phyloP scores from a whole-genome alignment of 35 echinoderm and acorn worm species.

The Ophiothrix spiculata region DNA sequence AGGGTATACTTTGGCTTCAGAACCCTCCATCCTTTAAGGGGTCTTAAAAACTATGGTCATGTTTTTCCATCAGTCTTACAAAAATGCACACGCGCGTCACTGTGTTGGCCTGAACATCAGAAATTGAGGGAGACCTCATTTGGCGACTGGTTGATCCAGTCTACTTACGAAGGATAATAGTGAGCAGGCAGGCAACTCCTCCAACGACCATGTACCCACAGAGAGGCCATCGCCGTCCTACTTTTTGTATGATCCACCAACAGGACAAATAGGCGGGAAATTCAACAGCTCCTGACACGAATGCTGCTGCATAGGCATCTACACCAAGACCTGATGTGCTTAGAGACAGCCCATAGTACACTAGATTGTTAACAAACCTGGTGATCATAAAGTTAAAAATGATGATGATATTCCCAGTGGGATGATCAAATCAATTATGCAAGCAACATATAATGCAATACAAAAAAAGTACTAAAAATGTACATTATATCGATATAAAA shows the following conservation, averaged over 20 bases:
- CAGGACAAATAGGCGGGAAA: conserved; percentile 45
- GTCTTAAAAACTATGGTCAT: too few relatives aligned
- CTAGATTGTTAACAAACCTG: conserved; percentile 57
- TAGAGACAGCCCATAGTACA: conserved; percentile 58
- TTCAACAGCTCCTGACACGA: conserved; percentile 50
- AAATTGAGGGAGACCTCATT: too few relatives aligned
- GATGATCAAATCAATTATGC: too few relatives aligned
- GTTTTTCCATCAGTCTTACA: too few relatives aligned
- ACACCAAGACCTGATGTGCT: conserved; percentile 51
- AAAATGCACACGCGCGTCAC: too few relatives aligned
- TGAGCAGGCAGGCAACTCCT: conserved; percentile 37
- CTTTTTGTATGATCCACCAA: conserved; percentile 19
- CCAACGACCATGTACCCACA: conserved; percentile 21
- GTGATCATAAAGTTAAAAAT: neutral
- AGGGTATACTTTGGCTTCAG: too few relatives aligned
- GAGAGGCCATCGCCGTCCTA: conserved; percentile 24
- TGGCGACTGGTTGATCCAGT: neutral
- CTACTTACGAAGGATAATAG: conserved; percentile 49
- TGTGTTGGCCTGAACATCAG: too few relatives aligned
- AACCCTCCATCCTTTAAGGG: too few relatives aligned
- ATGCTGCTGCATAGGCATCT: conserved; percentile 41
- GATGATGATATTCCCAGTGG: too few relatives aligned
- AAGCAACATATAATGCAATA: too few relatives aligned
- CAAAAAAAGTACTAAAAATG: too few relatives aligned
- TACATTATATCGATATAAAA: too few relatives aligned